Evolutionary conservation across 2,797 vertebrate genomes (phyloP), one percentile per base, ranked within the genome.

Genomic region (Sparus aurata): DNA sequence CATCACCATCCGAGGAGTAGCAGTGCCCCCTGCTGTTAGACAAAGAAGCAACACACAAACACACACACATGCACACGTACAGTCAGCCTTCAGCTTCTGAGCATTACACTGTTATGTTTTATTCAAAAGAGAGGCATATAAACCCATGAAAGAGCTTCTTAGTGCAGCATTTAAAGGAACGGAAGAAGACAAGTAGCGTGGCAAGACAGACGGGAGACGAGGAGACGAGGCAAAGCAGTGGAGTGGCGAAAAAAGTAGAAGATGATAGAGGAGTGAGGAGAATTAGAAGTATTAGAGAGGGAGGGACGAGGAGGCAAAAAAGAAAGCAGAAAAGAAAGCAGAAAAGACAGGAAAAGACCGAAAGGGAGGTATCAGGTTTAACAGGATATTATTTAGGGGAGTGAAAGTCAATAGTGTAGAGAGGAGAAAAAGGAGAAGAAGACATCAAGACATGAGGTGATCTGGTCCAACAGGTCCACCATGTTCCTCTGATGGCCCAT

Each of bases 1-100:
- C 22, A 38, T 23, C 13, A 4, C 5, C 25, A 65, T 75, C 41
- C 54, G 69, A 77, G 27, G 47, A 77, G 63, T 77, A 84, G 63
- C 62, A 86, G 71, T 77, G 77, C 85, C 86, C 73, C 78, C 92
- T 93, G 70, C 77, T 89, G 92, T 70, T 68, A 66, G 18, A 50
- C 41, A 25, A 73, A 58, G 3, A 54, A 69, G 17, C 22, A 78
- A 73, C 62, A 43, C 49, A 52, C 61, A 74, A 13, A 25, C 30
- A 60, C 4, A 13, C 5, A 23, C 20, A 58, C 38, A 55, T 11
- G 3, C 23, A 55, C 43, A 15, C 38, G 45, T 27, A 30, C 9
- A 38, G 9, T 38, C 38, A 68, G 2, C 12, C 27, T 15, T 2
- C 38, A 61, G 20, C 43, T 59, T 60, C 49, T 5, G 18, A 64